Evolutionary conservation across 2,888 invertebrate species (phyloP), one percentile per base, ranked within the genome.

Genomic region (Drosophila ustulata): DNA sequence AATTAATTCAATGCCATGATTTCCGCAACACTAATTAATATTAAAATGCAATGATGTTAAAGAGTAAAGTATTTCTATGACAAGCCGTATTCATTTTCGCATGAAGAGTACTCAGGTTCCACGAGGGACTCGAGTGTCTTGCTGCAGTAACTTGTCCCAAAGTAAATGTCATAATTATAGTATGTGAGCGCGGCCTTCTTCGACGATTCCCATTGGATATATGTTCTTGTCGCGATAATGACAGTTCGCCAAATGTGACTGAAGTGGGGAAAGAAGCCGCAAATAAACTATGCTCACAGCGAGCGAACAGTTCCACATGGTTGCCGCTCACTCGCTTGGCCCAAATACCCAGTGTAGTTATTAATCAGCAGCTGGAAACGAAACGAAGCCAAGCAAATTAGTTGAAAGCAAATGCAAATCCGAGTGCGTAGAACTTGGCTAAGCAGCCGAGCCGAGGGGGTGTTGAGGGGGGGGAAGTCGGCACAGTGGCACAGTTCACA

Each of bases 361-460:
- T 80, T 83, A 83, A 86, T 86, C 83, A 80, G 30, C 59, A 51
- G 56, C 79, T 62, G 39, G 45, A 59, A 69, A 79, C 66, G 45
- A 59, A 69, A 79, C 66, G 65, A 79, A 79, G 52, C 69, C 70
- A 58, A 69, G 67, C 80, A 86, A 89, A 83, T 83, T 89, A 89
- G 89, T 88, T 73, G 80, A 80, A 71, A 82, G 80, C 86, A 80
- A 86, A 76, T 73, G 79, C 59, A 78, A 73, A 84, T 72, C 56
- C 26, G 34, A 51, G 59, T 61, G 43, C 30, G 57, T 66, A 53
- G n/a, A 13, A 11, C 49, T 41, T 41, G 39, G 39, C 39, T 39
- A 28, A 28, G n/a, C 39, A 34, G 55, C 43, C 9, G 5, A 34
- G 30, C 53, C 2, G n/a, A 52, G 39, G n/a, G 50, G 6, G 28